Conservation (phyloP, 2,888 invertebrate species). For the Frankliniella intonsa region DNA sequence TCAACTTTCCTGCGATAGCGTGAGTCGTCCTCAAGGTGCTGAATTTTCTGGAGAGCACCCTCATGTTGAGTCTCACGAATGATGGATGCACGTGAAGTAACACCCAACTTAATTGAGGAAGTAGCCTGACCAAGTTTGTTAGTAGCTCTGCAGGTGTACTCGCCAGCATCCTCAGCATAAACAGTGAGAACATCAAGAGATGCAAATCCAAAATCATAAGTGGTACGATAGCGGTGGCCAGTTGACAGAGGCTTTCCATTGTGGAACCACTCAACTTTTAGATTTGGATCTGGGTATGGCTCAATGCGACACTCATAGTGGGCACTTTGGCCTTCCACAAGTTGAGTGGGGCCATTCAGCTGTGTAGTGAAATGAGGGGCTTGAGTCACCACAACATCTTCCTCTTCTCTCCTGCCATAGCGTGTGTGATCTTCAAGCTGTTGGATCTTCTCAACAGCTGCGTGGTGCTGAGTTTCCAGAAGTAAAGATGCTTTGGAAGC, state of each 20-base stretch:
- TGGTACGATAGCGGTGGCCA: conserved; percentile 87
- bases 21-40: conserved; percentile 81
- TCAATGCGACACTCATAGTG: conserved; percentile 91
- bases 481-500: conserved; percentile 81
- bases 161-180: conserved; percentile 90
- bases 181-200: conserved; percentile 92
- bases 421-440: conserved; percentile 76
- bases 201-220: conserved; percentile 95
- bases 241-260: conserved; percentile 84
- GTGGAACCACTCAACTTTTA: conserved; percentile 90
- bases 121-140: conserved; percentile 79
- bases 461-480: conserved; percentile 84
- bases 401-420: conserved; percentile 69
- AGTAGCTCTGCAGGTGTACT: conserved; percentile 81
- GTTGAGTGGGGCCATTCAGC: conserved; percentile 76
- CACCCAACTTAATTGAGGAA: conserved; percentile 73
- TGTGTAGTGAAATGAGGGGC: conserved; percentile 82
- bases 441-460: conserved; percentile 78
- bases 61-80: conserved; percentile 89
- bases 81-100: conserved; percentile 76
- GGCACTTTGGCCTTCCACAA: conserved; percentile 83
- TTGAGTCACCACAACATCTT: conserved; percentile 73
- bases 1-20: conserved; percentile 65
- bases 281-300: conserved; percentile 82
- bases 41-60: conserved; percentile 86